Evolutionary conservation across 1,140 invertebrate genomes (phyloP).

Genomic region (Orius laevigatus): DNA sequence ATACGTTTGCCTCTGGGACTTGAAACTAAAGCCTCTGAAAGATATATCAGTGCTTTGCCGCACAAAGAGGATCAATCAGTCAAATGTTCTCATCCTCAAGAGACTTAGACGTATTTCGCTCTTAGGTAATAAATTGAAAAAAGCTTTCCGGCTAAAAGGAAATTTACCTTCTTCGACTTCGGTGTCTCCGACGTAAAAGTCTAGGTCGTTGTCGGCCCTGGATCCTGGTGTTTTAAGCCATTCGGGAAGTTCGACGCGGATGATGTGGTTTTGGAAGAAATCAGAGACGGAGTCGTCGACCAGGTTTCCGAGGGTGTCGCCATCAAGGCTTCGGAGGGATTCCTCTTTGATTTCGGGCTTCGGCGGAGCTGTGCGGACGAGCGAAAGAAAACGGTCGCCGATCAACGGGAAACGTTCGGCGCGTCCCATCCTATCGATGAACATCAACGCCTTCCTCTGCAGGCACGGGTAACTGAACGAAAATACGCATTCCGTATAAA

Average conservation of each 20-base stretch:
- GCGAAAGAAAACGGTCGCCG: slow-evolving; percentile 19
- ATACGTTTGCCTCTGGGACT: no score
- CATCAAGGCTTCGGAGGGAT: slow-evolving; percentile 8
- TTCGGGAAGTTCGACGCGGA: slow-evolving; percentile 18
- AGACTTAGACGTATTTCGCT: no score
- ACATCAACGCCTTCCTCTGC: not conserved
- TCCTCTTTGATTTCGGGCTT: slow-evolving; percentile 1
- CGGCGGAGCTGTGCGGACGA: slow-evolving; percentile 17
- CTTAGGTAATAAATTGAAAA: not conserved
- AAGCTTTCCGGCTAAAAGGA: not conserved
- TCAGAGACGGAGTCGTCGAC: slow-evolving; percentile 19
- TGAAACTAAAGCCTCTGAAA: no score
- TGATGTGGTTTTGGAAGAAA: slow-evolving; percentile 22
- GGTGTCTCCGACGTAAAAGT: slow-evolving; percentile 17
- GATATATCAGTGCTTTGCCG: no score
- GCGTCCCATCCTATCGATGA: slow-evolving; percentile 5
- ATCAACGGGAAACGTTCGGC: slow-evolving; percentile 16
- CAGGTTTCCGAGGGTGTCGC: slow-evolving; percentile 12
- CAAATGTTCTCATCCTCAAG: no score
- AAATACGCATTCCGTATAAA: slow-evolving; percentile 9
- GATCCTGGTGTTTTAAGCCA: not conserved
- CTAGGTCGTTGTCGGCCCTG: slow-evolving; percentile 13
- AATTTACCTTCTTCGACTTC: slow-evolving; percentile 18
- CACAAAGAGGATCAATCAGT: no score
- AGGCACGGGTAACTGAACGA: slow-evolving; percentile 7